Evolutionary conservation across 53 echinoderm and acorn worm species (phyloP).

Genomic region (Patiria pectinifera): DNA sequence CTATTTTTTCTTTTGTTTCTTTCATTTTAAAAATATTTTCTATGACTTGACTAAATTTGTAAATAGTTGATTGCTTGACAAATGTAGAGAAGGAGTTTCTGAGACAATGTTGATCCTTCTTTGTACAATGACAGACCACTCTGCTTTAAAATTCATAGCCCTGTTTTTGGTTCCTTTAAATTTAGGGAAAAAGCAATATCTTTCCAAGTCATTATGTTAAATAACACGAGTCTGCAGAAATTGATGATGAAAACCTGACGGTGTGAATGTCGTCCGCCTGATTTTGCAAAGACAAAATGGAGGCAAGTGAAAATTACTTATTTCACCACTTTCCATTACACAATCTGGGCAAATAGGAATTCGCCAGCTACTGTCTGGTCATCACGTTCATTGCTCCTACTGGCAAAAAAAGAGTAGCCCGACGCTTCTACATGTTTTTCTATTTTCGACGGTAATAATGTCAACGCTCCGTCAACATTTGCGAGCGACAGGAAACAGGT

Average conservation of each 20-base stretch:
- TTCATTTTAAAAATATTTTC: neutral
- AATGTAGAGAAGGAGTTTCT: no score
- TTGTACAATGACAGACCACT: no score
- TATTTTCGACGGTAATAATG: slow-evolving; percentile 46
- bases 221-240: neutral
- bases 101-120: no score
- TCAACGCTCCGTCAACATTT: slow-evolving; percentile 66
- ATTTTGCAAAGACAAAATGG: neutral
- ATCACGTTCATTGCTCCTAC: slow-evolving; percentile 4
- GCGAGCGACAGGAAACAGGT: slow-evolving; percentile 59
- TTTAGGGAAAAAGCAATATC: no score
- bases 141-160: no score
- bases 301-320: neutral
- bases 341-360: neutral
- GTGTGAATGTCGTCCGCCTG: neutral
- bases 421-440: neutral
- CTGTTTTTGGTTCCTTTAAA: no score
- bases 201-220: no score
- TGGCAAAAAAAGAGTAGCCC: neutral
- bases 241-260: neutral
- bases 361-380: neutral
- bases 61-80: no score
- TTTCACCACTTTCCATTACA: neutral
- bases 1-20: neutral
- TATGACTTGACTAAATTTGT: neutral